Evolutionary conservation across 2,797 vertebrate species (phyloP), one percentile per base, ranked within the genome.

Genomic region (Myoxocephalus aenaeus): DNA sequence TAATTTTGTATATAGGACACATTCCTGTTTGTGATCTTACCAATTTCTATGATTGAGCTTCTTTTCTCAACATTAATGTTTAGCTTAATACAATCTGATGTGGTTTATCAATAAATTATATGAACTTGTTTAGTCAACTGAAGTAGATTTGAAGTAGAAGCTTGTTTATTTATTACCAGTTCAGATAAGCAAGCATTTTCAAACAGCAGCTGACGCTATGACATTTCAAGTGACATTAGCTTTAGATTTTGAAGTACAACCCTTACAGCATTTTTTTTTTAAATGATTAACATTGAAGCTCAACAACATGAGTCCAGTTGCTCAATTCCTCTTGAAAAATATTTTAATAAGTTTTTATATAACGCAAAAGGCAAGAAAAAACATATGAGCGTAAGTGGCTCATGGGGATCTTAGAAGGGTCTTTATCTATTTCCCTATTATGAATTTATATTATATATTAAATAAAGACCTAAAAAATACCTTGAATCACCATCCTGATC

Each of bases 401-500:
- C 7, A 27, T 34, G 36, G 65, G 29, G 50, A 58, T 68, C 40
- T 77, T 17, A 65, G 32, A 79, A 54, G n/a, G 11, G 63, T 7
- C 7, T 51, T 29, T 14, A 32, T 54, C 48, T n/a, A 1, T 61
- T 25, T 46, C 22, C 27, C 25, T 34, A 5, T 4, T n/a, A 66
- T n/a, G 3, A 22, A 44, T 42, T 25, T 51, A 42, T 7, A 25
- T 56, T 7, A 4, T 14, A 75, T 29, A 32, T 65, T 2, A 71
- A n/a, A 58, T 25, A 20, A 74, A 69, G 46, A 73, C 4, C 7
- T 14, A 81, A 20, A 42, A 44, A 85, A 58, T 96, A 99, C 98
- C 97, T 98, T 86, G 97, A 96, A 87, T 99, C 97, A 11, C 97
- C 97, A 88, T 99, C 97, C 70, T 95, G 97, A 84, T 99, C 98